Evolutionary conservation across 2,888 invertebrate genomes (phyloP), one percentile per base, ranked within the genome.

Genomic region (Lamellibrachia columna): DNA sequence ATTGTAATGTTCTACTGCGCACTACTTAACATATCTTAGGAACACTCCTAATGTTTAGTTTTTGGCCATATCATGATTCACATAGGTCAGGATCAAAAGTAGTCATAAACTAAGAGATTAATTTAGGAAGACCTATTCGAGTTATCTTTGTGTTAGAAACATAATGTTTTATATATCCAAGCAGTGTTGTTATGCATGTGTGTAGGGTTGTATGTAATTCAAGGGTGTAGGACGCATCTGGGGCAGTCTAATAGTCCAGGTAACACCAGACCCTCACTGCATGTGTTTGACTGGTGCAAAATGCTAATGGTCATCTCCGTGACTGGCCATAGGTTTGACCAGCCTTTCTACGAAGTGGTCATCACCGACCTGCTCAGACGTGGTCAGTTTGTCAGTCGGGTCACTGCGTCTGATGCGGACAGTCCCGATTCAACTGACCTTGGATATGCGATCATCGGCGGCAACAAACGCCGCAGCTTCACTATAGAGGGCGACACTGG

Each of bases 321-420:
- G 3, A 15, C 75, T 75, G 75, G 22, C 52, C 15, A 6, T 22
- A 75, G 75, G 7, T 93, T 94, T 90, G 92, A 93, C 52, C 92
- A 93, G 28, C 92, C 93, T 4, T 58, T 75, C 15, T 93, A 93
- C 90, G 91, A 93, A 11, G 92, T 93, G 40, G 58, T 92, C 15
- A 92, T 94, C 91, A 92, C 92, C 4, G 94, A 94, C 90, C 92
- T 92, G n/a, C 93, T 92, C 0, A 92, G 91, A 55, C 91, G 93
- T 0, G 93, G 94, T 11, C 93, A 93, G 93, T 98, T 98, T 96
- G 98, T 99, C 91, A 98, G 98, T 55, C 98, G 98, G 95, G 98
- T 98, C 22, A 98, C 98, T 60, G 99, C 99, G 0, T 98, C 98
- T 96, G 99, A 99, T 97, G 98, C 98, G 0, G 99, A 99, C 97